Conservation (phyloP, 2,888 invertebrate genomes). For the Mythimna lalbum region DNA sequence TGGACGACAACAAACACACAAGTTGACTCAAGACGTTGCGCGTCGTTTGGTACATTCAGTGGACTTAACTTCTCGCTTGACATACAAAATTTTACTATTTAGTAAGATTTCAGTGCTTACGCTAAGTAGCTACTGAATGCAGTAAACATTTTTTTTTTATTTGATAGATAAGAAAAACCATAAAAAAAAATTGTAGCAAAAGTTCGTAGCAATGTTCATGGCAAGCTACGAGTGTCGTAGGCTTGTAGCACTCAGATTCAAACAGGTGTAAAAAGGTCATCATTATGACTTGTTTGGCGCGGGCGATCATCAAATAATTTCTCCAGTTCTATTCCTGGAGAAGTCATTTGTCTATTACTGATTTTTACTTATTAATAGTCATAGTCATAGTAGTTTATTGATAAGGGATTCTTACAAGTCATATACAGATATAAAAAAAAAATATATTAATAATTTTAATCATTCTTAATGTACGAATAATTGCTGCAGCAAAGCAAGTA, state of each 20-base stretch:
- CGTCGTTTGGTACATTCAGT: background rate
- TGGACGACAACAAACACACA: background rate
- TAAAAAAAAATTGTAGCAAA: background rate
- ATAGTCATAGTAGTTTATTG: too few species aligned
- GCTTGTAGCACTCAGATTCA: background rate
- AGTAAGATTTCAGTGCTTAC: background rate
- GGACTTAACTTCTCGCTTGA: background rate
- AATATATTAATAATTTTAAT: too few species aligned
- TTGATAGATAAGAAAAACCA: background rate
- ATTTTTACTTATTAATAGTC: too few species aligned
- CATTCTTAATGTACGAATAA: background rate
- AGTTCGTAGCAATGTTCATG: constrained; percentile 11
- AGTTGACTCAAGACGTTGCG: constrained; percentile 7
- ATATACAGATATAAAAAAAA: too few species aligned
- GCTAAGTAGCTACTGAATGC: background rate
- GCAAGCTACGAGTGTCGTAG: constrained; percentile 23
- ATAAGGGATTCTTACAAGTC: too few species aligned
- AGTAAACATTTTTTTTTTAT: background rate
- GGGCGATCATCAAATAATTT: too few species aligned
- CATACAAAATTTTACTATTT: background rate
- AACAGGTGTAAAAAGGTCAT: background rate
- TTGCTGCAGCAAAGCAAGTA: background rate
- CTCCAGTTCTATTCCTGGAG: too few species aligned
- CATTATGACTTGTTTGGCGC: too few species aligned
- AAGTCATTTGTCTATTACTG: too few species aligned